These are phyloP conservation scores for Popillia japonica DNA, from an alignment of 1,140 invertebrate genomes.

Conservation along the genomic window DNA sequence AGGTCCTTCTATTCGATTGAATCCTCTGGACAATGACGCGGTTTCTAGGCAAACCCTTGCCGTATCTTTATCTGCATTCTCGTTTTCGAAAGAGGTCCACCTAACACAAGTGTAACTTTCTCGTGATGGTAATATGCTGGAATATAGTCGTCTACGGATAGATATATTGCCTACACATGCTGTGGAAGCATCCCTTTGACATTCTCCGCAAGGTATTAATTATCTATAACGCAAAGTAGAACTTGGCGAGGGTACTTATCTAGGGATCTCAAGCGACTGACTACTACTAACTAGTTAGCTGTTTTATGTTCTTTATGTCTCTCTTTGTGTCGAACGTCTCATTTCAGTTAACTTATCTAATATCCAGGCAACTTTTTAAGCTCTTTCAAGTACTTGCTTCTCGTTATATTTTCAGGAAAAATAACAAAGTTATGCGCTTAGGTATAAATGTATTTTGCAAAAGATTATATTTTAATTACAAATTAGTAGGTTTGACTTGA, in stretches of 20 bases:
- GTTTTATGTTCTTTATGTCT: neutral
- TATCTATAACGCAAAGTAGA: constrained; percentile 1
- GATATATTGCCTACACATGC: neutral
- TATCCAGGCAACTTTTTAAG: too few relatives aligned
- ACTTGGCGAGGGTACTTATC: neutral
- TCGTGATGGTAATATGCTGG: neutral
- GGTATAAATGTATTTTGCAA: too few relatives aligned
- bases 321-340: neutral
- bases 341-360: neutral
- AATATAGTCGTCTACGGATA: neutral
- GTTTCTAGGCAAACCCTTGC: neutral
- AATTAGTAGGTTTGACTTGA: too few relatives aligned
- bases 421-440: too few relatives aligned
- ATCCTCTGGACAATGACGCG: neutral
- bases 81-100: neutral
- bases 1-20: neutral
- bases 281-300: neutral
- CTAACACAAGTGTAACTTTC: neutral
- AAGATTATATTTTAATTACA: too few relatives aligned
- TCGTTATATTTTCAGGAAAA: too few relatives aligned
- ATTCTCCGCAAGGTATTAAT: neutral
- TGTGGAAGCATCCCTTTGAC: neutral
- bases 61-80: neutral
- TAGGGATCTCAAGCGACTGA: neutral
- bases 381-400: too few relatives aligned